Percentiles rank a stretch among this genome's conserved stretches.
phyloP scores from a whole-genome alignment of 2,113 vertebrate genomes.

The Myanophis thanlyinensis region DNA sequence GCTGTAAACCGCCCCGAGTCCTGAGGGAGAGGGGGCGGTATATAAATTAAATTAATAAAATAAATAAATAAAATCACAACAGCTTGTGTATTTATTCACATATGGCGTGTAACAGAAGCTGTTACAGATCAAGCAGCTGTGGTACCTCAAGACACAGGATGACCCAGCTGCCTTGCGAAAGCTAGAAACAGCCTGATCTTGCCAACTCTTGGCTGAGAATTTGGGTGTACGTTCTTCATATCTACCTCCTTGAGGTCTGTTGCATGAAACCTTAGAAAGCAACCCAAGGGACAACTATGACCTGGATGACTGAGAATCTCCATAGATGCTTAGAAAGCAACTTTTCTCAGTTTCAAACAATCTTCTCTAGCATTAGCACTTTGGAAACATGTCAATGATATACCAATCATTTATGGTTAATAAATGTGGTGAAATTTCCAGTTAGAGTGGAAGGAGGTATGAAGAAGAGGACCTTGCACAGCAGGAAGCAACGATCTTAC shows the following conservation, averaged over 20 bases:
- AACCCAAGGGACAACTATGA: too few relatives aligned
- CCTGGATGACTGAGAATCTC: too few relatives aligned
- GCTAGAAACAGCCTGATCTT: neutral
- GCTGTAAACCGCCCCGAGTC: too few relatives aligned
- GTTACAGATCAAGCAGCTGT: neutral
- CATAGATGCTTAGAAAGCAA: neutral
- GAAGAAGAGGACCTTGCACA: neutral
- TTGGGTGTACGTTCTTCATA: neutral
- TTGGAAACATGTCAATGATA: neutral
- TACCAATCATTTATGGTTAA: neutral
- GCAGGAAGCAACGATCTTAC: too few relatives aligned
- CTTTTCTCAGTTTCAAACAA: neutral
- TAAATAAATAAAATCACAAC: too few relatives aligned
- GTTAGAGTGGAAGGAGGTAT: neutral
- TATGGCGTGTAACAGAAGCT: neutral
- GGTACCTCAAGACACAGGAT: neutral
- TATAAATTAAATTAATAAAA: too few relatives aligned
- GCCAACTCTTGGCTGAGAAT: neutral
- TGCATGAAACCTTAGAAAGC: neutral
- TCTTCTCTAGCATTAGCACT: neutral
- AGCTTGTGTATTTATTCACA: neutral
- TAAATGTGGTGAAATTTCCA: neutral
- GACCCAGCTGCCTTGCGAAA: too few relatives aligned
- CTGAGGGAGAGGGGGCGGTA: too few relatives aligned
- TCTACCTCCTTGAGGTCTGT: neutral